phyloP scores from a whole-genome alignment of 1,140 invertebrate genomes.

The Drosophila parabipectinata region DNA sequence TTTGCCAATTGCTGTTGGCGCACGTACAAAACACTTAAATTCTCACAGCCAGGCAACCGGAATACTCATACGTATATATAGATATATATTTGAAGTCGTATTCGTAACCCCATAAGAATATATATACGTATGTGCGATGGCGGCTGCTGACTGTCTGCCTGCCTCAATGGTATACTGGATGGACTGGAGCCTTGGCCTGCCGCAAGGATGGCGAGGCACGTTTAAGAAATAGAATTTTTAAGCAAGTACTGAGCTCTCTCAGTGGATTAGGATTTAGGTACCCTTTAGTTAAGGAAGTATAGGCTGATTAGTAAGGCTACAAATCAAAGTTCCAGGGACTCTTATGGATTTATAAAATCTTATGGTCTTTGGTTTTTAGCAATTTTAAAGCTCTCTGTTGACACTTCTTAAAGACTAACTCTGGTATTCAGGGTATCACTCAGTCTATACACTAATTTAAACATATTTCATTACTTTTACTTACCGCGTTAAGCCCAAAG shows the following conservation, averaged over 20 bases:
- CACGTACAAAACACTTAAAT: slow-evolving; percentile 84
- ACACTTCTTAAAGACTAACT: too few species aligned
- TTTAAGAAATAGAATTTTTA: slow-evolving; percentile 81
- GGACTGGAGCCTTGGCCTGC: slow-evolving; percentile 41
- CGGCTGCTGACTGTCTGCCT: slow-evolving; percentile 45
- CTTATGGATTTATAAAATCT: too few species aligned
- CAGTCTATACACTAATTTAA: neutral
- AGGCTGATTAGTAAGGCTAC: neutral
- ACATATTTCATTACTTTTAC: neutral
- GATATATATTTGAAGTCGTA: slow-evolving; percentile 9
- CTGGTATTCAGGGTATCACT: neutral
- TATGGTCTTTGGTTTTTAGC: too few species aligned
- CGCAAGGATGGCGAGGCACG: slow-evolving; percentile 67
- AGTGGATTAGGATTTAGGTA: slow-evolving; percentile 35
- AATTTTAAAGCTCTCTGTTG: too few species aligned
- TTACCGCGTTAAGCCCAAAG: neutral
- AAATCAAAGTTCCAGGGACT: neutral
- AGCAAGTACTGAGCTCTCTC: slow-evolving; percentile 62
- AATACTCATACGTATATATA: slow-evolving; percentile 19
- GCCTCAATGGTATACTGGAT: slow-evolving; percentile 28
- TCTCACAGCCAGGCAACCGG: slow-evolving; percentile 70
- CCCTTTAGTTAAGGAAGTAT: slow-evolving; percentile 11
- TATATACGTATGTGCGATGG: slow-evolving; percentile 10
- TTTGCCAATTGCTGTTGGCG: slow-evolving; percentile 84
- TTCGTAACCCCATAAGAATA: slow-evolving; percentile 30